Base-by-base conservation (phyloP, 2,888 invertebrate genomes). In the Tetheella fluctuosa region DNA sequence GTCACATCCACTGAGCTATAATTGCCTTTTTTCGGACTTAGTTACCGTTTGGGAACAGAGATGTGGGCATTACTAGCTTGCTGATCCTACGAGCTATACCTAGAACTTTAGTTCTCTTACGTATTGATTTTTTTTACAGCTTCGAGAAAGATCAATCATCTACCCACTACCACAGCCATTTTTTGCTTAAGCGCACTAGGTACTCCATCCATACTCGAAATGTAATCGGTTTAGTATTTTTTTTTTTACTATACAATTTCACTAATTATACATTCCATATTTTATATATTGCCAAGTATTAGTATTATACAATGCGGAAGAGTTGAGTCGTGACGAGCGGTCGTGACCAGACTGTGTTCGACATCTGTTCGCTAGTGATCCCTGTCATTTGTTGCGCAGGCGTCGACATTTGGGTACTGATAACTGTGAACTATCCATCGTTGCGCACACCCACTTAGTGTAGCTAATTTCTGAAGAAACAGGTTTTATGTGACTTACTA, bases 301-400 rank as follows among this genome's bases (percentile, higher is more conserved):
- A 63, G 67, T 58, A 68, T 73, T 69, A 63, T 68, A 71, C 65
- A 73, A 73, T 59, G 65, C 71, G 73, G 71, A 73, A 73, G 65
- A 63, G 55, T 63, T n/a, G 7, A 58, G 20, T 70, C 73, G 73
- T 73, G 73, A 71, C 65, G 57, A 25, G 13, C 39, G 53, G 30
- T 73, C 73, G 70, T 73, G 73, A 71, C 70, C 60, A 4, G 53
- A 58, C 54, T 48, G 17, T 54, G 30, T 34, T 55, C 55, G 55
- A 55, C 55, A 55, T 34, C 55, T 55, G 55, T 34, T 39, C n/a
- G 39, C 34, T 13, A 17, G 34, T 23, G 23, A 34, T 55, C 55
- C 34, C 55, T n/a, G 17, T 55, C 34, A 55, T 55, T 34, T 55
- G 15, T 28, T 20, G 13, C 48, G 48, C 12, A 55, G 54, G 55